Conservation (phyloP, 1,140 invertebrate genomes). For the Conus betulinus region DNA sequence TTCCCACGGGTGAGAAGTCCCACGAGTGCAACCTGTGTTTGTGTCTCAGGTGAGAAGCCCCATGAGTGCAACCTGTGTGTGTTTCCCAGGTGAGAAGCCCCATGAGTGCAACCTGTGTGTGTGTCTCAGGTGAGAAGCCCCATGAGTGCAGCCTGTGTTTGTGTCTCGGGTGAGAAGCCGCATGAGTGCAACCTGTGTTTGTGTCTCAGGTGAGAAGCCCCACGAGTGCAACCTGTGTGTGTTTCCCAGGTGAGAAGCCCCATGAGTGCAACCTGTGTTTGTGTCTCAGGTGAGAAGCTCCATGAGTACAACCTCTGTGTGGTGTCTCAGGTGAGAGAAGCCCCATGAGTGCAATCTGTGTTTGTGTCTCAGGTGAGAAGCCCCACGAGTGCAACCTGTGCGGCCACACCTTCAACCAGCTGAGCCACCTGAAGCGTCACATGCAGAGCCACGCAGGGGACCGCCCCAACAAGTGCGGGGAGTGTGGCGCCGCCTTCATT, state of each 20-base stretch:
- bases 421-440: slow-evolving; percentile 81
- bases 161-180: neutral
- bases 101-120: neutral
- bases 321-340: slow-evolving; percentile 76
- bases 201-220: no score
- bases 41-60: no score
- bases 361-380: slow-evolving; percentile 78
- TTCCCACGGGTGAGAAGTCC: neutral
- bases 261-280: neutral
- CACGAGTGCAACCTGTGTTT: neutral
- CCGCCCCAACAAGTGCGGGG: slow-evolving; percentile 60
- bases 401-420: slow-evolving; percentile 90
- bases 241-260: neutral
- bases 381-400: slow-evolving; percentile 81
- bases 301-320: no score
- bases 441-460: slow-evolving; percentile 62
- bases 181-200: neutral
- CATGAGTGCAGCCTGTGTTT: no score
- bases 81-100: neutral
- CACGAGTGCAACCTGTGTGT: no score
- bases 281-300: no score
- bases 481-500: slow-evolving; percentile 66
- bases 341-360: no score
- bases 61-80: no score
- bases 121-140: no score